Percentiles rank a stretch among this genome's conserved stretches.
Evolutionary conservation across 2,113 vertebrate genomes (phyloP).

Genomic region (Anarrhichthys ocellatus): DNA sequence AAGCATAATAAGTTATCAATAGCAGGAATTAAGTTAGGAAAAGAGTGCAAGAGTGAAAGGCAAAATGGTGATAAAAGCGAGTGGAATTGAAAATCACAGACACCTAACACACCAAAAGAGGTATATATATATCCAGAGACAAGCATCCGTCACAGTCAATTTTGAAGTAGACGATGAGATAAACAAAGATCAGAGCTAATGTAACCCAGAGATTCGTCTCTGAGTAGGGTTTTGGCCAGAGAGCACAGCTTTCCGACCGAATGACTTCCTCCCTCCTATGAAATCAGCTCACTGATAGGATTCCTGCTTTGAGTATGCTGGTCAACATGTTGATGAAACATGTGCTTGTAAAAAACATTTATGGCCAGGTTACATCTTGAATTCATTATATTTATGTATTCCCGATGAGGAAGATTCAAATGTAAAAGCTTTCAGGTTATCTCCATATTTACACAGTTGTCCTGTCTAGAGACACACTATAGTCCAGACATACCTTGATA

Average conservation of each 20-base stretch:
- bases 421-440: conserved; percentile 44
- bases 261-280: conserved; percentile 43
- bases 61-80: conserved; percentile 14
- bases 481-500: not conserved
- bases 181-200: conserved; percentile 67
- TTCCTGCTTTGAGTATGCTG: conserved; percentile 42
- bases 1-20: not conserved
- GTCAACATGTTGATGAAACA: conserved; percentile 52
- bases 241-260: conserved; percentile 45
- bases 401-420: not conserved
- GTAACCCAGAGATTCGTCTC: conserved; percentile 60
- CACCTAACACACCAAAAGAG: conserved; percentile 4
- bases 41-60: not conserved
- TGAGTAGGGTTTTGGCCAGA: conserved; percentile 52
- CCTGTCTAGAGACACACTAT: not conserved
- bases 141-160: conserved; percentile 48
- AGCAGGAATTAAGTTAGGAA: not conserved
- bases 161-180: conserved; percentile 48
- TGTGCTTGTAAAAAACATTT: conserved; percentile 60
- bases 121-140: conserved; percentile 18
- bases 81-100: not conserved
- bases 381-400: conserved; percentile 47
- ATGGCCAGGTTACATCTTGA: conserved; percentile 40
- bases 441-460: not conserved
- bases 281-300: conserved; percentile 23